These are phyloP conservation scores for Plumapathes pennacea DNA, from an alignment of 92 coral and sea anemone genomes.

Conservation along the genomic window DNA sequence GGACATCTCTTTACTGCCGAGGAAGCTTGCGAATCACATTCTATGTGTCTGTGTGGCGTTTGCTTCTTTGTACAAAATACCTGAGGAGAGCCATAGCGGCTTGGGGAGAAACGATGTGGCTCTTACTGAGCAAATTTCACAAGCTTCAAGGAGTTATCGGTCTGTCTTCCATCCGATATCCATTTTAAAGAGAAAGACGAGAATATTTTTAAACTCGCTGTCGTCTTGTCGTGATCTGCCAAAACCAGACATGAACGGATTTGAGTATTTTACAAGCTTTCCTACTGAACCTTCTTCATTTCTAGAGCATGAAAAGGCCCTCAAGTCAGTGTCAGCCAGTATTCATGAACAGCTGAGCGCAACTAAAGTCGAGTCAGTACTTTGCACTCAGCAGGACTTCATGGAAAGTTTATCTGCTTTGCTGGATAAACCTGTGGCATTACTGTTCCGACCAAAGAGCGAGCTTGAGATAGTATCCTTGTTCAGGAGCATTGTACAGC, in stretches of 20 bases:
- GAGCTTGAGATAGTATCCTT: slow-evolving; percentile 70
- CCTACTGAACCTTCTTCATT: not conserved
- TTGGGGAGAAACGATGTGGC: not conserved
- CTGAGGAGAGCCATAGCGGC: not conserved
- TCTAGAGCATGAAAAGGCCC: slow-evolving; percentile 7
- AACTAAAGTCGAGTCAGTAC: too few relatives aligned
- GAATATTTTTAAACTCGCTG: slow-evolving; percentile 20
- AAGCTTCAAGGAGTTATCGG: slow-evolving; percentile 41
- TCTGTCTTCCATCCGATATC: slow-evolving; percentile 78
- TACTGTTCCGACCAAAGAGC: slow-evolving; percentile 60
- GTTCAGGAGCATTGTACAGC: slow-evolving; percentile 54
- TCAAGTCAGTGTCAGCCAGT: too few relatives aligned
- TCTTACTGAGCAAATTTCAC: slow-evolving; percentile 21
- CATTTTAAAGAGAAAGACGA: slow-evolving; percentile 35
- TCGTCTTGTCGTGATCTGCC: slow-evolving; percentile 46
- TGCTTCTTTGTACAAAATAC: slow-evolving; percentile 26
- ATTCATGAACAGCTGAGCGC: too few relatives aligned
- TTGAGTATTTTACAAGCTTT: slow-evolving; percentile 1
- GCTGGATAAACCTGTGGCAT: too few relatives aligned
- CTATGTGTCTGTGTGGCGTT: slow-evolving; percentile 76
- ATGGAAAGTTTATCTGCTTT: too few relatives aligned
- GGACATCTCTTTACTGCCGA: slow-evolving; percentile 46
- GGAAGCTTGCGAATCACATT: slow-evolving; percentile 67
- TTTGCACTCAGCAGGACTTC: too few relatives aligned
- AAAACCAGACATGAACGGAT: slow-evolving; percentile 55